Conservation (phyloP, 2,888 invertebrate species). For the Eucriotettix oculatus region DNA sequence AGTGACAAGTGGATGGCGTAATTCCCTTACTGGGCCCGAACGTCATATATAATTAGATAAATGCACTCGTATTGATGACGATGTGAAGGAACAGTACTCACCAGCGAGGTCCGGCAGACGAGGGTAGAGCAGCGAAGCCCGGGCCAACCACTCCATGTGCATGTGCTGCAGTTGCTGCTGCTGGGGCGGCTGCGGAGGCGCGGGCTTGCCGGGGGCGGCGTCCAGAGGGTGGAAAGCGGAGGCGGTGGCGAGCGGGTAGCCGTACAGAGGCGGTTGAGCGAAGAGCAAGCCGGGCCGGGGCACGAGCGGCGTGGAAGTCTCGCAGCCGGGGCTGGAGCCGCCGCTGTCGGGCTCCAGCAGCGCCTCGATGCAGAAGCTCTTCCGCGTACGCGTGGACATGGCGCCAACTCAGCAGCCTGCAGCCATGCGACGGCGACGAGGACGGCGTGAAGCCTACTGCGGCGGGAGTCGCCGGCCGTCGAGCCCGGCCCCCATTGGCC, state of each 20-base stretch:
- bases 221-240: conserved; percentile 36
- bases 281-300: conserved; percentile 3
- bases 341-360: conserved; percentile 12
- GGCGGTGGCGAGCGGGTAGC: conserved; percentile 13
- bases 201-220: conserved; percentile 24
- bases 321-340: conserved; percentile 29
- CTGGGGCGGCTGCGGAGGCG: conserved; percentile 17
- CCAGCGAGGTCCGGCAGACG: conserved; percentile 72
- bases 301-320: conserved; percentile 23
- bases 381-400: not conserved
- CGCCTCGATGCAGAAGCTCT: conserved; percentile 10
- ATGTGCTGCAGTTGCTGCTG: conserved; percentile 35
- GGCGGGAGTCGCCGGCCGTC: not conserved
- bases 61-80: no score
- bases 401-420: not conserved
- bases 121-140: conserved; percentile 85
- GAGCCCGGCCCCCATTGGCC: not conserved
- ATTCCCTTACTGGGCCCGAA: no score
- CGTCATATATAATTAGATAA: no score
- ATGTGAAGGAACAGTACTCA: conserved; percentile 21
- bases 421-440: not conserved
- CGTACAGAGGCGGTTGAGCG: not conserved
- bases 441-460: not conserved
- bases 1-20: no score
- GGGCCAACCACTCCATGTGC: conserved; percentile 76